These are phyloP conservation scores for Tragelaphus scriptus DNA, from an alignment of 2,113 vertebrate species.

Conservation along the genomic window DNA sequence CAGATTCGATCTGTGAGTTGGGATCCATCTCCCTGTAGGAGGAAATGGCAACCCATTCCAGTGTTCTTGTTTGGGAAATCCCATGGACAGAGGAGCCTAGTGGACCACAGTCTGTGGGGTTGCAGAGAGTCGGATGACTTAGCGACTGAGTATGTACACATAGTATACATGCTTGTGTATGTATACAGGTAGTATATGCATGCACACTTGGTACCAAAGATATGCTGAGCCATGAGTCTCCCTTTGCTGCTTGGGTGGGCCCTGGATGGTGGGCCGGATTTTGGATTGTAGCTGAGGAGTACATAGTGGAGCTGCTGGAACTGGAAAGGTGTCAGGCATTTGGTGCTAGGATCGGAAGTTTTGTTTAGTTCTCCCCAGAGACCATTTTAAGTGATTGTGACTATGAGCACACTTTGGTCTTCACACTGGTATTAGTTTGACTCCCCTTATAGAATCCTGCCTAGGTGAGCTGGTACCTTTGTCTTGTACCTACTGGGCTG, in stretches of 20 bases:
- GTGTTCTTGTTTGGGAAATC: neutral
- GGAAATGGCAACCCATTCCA: neutral
- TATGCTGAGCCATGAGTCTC: neutral
- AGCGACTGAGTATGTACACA: neutral
- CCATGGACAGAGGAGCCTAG: neutral
- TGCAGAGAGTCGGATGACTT: neutral
- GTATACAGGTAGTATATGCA: too few species aligned
- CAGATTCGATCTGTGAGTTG: accelerated
- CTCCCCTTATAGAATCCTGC: neutral
- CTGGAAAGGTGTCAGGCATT: neutral
- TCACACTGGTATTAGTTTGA: neutral
- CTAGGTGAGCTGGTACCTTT: neutral
- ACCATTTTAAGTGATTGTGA: neutral
- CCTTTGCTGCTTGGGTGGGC: neutral
- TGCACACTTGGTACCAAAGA: neutral
- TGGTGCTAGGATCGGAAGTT: neutral
- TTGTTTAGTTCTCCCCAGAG: neutral
- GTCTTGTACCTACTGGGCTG: neutral
- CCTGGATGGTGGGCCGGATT: neutral
- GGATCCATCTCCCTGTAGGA: neutral
- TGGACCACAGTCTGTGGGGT: neutral
- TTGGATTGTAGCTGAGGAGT: neutral
- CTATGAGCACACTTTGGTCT: neutral
- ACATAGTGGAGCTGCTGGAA: neutral
- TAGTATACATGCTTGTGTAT: accelerated